Percentiles rank a stretch among this genome's conserved stretches.
Conservation (phyloP, 2,888 invertebrate species). For the Protophormia terraenovae region DNA sequence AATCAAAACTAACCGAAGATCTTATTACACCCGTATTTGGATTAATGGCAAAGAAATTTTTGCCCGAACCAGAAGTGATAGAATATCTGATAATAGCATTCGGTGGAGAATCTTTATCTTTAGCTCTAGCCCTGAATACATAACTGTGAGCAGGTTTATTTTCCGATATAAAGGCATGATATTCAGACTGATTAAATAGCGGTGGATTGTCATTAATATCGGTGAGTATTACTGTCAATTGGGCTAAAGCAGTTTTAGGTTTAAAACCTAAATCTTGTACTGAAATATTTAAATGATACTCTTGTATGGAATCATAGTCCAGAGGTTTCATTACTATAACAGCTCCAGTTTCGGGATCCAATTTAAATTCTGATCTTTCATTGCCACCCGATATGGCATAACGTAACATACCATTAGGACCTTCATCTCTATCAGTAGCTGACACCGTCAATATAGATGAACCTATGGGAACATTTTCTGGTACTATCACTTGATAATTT, state of each 20-base stretch:
- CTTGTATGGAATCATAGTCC: conserved; percentile 93
- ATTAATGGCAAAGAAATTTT: conserved; percentile 90
- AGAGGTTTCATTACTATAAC: conserved; percentile 90
- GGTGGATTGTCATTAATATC: conserved; percentile 98
- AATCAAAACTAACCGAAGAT: conserved; percentile 91
- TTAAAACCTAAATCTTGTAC: conserved; percentile 93
- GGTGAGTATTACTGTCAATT: conserved; percentile 91
- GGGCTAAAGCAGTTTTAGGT: conserved; percentile 88
- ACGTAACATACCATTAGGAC: conserved; percentile 93
- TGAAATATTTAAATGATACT: conserved; percentile 92
- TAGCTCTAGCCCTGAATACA: conserved; percentile 89
- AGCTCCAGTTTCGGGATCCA: conserved; percentile 89
- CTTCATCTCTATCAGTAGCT: conserved; percentile 92
- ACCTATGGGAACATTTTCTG: conserved; percentile 94
- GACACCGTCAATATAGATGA: conserved; percentile 92
- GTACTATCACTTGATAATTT: conserved; percentile 94
- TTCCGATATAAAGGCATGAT: conserved; percentile 90
- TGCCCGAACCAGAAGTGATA: conserved; percentile 89
- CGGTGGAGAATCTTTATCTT: conserved; percentile 93
- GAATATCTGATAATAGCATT: conserved; percentile 93
- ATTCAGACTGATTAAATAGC: conserved; percentile 89
- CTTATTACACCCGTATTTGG: conserved; percentile 88
- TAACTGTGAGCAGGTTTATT: conserved; percentile 89
- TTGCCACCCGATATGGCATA: conserved; percentile 93
- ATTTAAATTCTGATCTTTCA: conserved; percentile 89